Evolutionary conservation across 2,888 invertebrate genomes (phyloP).

Genomic region (Morpho achilles): DNA sequence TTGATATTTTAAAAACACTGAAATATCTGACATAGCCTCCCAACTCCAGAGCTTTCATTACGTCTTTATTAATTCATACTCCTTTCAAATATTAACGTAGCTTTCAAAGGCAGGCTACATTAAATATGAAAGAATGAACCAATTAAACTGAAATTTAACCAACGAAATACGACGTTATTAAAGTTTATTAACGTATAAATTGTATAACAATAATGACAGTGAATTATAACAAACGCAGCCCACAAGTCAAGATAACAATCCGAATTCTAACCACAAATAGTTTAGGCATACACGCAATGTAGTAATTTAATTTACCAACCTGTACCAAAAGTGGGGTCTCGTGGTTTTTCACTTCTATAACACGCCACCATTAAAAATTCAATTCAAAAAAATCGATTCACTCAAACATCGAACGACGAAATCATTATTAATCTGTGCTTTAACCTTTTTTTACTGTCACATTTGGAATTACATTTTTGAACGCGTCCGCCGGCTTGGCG

Average conservation of each 20-base stretch:
- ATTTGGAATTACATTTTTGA: conserved; percentile 59
- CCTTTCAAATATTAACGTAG: no score
- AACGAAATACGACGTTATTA: no score
- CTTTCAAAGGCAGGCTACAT: no score
- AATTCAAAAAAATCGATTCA: conserved; percentile 34
- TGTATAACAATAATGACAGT: background rate
- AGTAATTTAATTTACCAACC: conserved; percentile 64
- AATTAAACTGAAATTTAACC: no score
- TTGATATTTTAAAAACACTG: no score
- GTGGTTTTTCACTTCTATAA: conserved; percentile 29
- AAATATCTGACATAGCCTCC: no score
- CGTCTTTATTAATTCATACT: no score
- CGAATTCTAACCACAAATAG: conserved; percentile 22
- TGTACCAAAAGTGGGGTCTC: conserved; percentile 37
- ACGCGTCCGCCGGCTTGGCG: conserved; percentile 36
- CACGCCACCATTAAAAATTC: conserved; percentile 46
- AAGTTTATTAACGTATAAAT: background rate
- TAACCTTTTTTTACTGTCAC: conserved; percentile 30
- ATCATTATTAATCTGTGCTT: conserved; percentile 22
- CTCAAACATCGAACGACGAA: conserved; percentile 19
- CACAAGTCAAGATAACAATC: conserved; percentile 13
- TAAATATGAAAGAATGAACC: no score
- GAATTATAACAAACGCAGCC: conserved; percentile 4
- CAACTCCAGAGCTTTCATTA: no score
- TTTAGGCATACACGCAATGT: conserved; percentile 51